Conservation (phyloP, 2,888 invertebrate species). For the Dromius quadrimaculatus region DNA sequence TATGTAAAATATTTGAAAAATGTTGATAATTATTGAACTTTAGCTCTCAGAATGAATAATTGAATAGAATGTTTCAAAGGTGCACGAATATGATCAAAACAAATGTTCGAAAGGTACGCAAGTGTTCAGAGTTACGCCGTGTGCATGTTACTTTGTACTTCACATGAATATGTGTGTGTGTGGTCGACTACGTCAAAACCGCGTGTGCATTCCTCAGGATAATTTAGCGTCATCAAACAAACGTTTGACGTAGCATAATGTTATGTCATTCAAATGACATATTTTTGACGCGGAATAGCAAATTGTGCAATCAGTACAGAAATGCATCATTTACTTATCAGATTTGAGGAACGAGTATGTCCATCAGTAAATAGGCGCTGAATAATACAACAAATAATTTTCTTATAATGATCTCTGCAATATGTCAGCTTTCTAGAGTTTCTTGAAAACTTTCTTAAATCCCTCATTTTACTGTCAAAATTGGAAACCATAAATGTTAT, state of each 20-base stretch:
- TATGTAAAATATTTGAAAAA: slow-evolving; percentile 37
- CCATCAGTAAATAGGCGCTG: too few relatives aligned
- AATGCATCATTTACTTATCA: too few relatives aligned
- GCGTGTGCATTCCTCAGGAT: slow-evolving; percentile 45
- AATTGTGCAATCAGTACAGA: too few relatives aligned
- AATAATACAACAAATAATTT: too few relatives aligned
- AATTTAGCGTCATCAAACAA: slow-evolving; percentile 43
- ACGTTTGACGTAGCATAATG: slow-evolving; percentile 39
- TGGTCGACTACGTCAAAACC: slow-evolving; percentile 33
- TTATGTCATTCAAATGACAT: slow-evolving; percentile 40
- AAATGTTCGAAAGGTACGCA: not conserved
- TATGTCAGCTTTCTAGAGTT: too few relatives aligned
- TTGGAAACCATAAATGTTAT: too few relatives aligned
- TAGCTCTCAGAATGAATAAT: slow-evolving; percentile 35
- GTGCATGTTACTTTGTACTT: slow-evolving; percentile 13
- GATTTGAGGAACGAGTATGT: too few relatives aligned
- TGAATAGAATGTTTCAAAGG: slow-evolving; percentile 21
- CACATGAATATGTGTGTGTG: slow-evolving; percentile 17
- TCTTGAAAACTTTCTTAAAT: too few relatives aligned
- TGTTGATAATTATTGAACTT: slow-evolving; percentile 20
- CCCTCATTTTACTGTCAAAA: too few relatives aligned
- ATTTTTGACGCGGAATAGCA: slow-evolving; percentile 38
- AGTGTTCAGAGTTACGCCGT: slow-evolving; percentile 11
- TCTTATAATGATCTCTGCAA: too few relatives aligned
- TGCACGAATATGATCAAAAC: not conserved